These are phyloP conservation scores for Cotesia vestalis DNA, from an alignment of 1,140 invertebrate genomes.

Conservation along the genomic window DNA sequence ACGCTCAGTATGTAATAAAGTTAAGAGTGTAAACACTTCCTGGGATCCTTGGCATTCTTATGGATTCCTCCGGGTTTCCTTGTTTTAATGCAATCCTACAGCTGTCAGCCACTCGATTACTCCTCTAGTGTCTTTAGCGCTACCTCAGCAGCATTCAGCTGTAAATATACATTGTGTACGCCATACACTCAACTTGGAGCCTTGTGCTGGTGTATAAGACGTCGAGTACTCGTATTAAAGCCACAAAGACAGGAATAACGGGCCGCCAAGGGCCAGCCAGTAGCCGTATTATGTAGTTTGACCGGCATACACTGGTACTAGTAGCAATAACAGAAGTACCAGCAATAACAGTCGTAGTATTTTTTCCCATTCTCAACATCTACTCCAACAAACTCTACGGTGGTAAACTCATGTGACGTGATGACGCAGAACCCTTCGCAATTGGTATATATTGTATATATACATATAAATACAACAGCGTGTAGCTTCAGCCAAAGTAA, in stretches of 20 bases:
- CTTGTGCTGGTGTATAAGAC: too few relatives aligned
- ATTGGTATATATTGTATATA: too few relatives aligned
- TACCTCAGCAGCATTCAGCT: constrained; percentile 13
- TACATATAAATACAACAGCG: too few relatives aligned
- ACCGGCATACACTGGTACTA: not conserved
- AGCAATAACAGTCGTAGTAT: constrained; percentile 11
- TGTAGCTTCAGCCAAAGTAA: not conserved
- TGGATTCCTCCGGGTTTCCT: constrained; percentile 10
- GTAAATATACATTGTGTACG: not conserved
- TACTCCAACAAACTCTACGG: too few relatives aligned
- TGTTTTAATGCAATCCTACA: not conserved
- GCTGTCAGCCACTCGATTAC: not conserved
- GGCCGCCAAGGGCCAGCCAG: constrained; percentile 20
- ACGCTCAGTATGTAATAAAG: not conserved
- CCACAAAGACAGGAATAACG: constrained; percentile 32
- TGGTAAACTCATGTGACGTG: not conserved
- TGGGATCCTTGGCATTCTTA: constrained; percentile 29
- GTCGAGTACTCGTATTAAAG: constrained; percentile 14
- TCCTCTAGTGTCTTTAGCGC: not conserved
- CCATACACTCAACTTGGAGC: too few relatives aligned
- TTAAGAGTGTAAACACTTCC: constrained; percentile 6
- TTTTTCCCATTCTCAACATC: too few relatives aligned
- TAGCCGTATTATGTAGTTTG: constrained; percentile 35
- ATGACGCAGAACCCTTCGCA: constrained; percentile 11
- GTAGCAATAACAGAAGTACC: constrained; percentile 3